Evolutionary conservation across 2,113 vertebrate genomes (phyloP).

Genomic region (Antechinus stuartii): DNA sequence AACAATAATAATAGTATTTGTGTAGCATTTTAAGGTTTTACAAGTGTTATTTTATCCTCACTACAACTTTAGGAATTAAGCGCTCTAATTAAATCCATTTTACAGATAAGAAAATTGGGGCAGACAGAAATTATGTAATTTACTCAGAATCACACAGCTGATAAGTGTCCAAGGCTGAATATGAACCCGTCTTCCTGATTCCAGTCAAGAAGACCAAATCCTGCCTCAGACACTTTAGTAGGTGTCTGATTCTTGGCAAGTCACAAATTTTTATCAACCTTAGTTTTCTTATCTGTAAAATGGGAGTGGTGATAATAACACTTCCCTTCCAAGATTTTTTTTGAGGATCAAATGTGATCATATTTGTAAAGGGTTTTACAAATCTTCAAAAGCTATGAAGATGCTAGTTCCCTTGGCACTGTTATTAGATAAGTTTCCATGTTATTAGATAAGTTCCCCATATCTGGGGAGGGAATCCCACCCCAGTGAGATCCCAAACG

Average conservation of each 20-base stretch:
- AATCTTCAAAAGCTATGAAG: background rate
- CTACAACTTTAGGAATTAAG: background rate
- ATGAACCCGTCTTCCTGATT: background rate
- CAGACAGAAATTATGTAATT: background rate
- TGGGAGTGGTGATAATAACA: background rate
- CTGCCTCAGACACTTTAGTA: background rate
- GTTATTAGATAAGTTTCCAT: background rate
- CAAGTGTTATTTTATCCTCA: background rate
- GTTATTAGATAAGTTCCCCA: background rate
- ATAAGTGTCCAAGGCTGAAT: background rate
- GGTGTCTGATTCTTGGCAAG: background rate
- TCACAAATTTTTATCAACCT: background rate
- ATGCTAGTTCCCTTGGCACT: background rate
- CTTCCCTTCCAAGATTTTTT: background rate
- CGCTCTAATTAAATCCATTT: background rate
- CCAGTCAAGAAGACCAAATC: background rate
- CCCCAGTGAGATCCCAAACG: background rate
- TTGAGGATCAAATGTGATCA: background rate
- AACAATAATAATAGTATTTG: background rate
- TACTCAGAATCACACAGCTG: background rate
- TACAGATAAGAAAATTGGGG: background rate
- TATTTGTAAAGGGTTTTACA: background rate
- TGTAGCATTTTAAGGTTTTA: background rate
- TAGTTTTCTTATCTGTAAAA: background rate
- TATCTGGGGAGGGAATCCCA: background rate